Evolutionary conservation across 1,140 invertebrate species (phyloP).

Genomic region (Trialeurodes vaporariorum): DNA sequence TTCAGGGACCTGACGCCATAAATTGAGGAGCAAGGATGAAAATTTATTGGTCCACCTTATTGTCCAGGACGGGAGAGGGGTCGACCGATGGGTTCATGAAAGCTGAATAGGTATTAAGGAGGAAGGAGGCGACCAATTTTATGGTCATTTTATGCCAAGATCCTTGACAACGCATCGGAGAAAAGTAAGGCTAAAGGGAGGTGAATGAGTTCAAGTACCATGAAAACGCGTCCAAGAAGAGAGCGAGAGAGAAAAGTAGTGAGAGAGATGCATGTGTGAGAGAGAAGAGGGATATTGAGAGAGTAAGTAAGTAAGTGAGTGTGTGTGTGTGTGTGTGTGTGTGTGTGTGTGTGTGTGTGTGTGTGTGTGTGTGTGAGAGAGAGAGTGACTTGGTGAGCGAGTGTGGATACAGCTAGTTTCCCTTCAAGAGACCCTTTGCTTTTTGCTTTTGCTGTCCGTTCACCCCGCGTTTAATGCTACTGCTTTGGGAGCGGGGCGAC

Average conservation of each 20-base stretch:
- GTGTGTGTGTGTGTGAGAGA: too few relatives aligned
- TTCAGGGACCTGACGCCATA: background rate
- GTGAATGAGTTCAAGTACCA: background rate
- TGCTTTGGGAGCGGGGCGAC: too few relatives aligned
- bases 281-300: too few relatives aligned
- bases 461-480: too few relatives aligned
- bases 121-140: background rate
- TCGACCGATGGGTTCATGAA: background rate
- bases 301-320: too few relatives aligned
- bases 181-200: background rate
- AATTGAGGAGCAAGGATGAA: background rate
- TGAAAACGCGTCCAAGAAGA: background rate
- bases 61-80: background rate
- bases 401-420: too few relatives aligned
- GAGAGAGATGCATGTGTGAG: too few relatives aligned
- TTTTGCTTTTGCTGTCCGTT: too few relatives aligned
- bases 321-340: too few relatives aligned
- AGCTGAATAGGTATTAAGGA: background rate
- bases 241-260: background rate
- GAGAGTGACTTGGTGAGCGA: too few relatives aligned
- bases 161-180: background rate
- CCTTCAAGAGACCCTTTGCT: too few relatives aligned
- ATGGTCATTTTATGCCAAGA: background rate
- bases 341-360: too few relatives aligned
- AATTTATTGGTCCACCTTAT: background rate